Evolutionary conservation across 2,888 invertebrate species (phyloP), one percentile per base, ranked within the genome.

Genomic region (Pandemis corylana): DNA sequence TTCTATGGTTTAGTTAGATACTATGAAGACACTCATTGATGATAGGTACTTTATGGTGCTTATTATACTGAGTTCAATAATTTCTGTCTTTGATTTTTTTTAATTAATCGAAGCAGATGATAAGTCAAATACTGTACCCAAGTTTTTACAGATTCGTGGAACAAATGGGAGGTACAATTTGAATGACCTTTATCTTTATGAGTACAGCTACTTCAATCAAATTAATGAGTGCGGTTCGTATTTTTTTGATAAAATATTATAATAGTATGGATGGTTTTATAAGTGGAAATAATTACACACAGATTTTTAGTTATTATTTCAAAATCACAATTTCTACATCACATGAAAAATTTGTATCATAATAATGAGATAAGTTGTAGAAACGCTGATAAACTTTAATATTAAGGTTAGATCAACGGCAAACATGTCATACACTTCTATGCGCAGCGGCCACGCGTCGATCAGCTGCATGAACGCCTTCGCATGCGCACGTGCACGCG

Each of bases 291-390:
- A 20, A 51, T 51, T 7, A 5, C 51, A n/a, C 1, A 6, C 13
- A 51, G n/a, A 51, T 51, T 51, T 56, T 2, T 56, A 12, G 10
- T 59, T 59, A 28, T 59, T 28, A 20, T 12, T 28, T 59, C 1
- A 12, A 3, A 5, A 12, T 28, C 59, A 10, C 10, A 28, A 2
- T 59, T 28, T 13, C 12, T 36, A 88, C 42, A 84, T 63, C 75
- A 90, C 87, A 78, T 90, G 88, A 68, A 86, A 86, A 56, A 90
- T 80, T 81, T 92, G 92, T 76, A 92, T 87, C 49, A 91, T 86
- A 36, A 92, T 85, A 80, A 93, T 90, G 63, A 92, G 84, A 78
- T 90, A 92, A 0, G 92, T 90, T 0, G 91, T 90, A 20, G 90
- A 87, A 7, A 91, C 87, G 77, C 90, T 91, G 53, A 91, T 85